Evolutionary conservation across 2,888 invertebrate species (phyloP), one percentile per base, ranked within the genome.

Genomic region (Noctua comes): DNA sequence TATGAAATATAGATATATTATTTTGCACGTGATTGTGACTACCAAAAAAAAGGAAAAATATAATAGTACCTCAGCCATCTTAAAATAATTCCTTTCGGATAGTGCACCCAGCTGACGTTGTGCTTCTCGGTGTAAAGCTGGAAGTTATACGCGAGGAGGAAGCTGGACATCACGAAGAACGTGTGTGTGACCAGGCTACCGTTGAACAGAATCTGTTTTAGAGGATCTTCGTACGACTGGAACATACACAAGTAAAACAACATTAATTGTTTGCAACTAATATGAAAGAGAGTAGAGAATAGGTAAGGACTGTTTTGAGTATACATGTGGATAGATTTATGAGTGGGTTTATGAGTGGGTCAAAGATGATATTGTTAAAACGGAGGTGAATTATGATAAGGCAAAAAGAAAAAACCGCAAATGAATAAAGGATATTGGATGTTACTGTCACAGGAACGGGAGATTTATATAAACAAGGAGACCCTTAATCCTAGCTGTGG

Each of bases 131-230:
- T 81, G 69, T 93, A 83, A 0, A 95, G 79, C 86, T 94, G 92
- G 74, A 95, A 91, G 87, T 96, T 96, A 88, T 94, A 97, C 0
- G 95, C 94, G 57, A 96, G 90, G 7, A 97, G 92, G 84, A 96
- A 96, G 75, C 93, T 93, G 18, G 96, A 96, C 94, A 96, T 95
- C 36, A 96, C 91, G 90, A 96, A 96, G 91, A 96, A 96, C 0
- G 96, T 96, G 77, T 93, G 93, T 13, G 93, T 95, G 71, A 96
- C 94, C 73, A 96, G 83, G 73, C 88, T 94, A 11, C 96, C 96
- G 85, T 96, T 96, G 88, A 93, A 95, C 8, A 96, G 85, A 27
- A 96, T 89, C 83, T 96, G 95, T 82, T 95, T 96, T 4, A 92
- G 40, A 0, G 93, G 94, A 68, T 96, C 95, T 2, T 95, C 94